These are phyloP conservation scores for Troilus luridus DNA, from an alignment of 2,888 invertebrate genomes.

Conservation along the genomic window DNA sequence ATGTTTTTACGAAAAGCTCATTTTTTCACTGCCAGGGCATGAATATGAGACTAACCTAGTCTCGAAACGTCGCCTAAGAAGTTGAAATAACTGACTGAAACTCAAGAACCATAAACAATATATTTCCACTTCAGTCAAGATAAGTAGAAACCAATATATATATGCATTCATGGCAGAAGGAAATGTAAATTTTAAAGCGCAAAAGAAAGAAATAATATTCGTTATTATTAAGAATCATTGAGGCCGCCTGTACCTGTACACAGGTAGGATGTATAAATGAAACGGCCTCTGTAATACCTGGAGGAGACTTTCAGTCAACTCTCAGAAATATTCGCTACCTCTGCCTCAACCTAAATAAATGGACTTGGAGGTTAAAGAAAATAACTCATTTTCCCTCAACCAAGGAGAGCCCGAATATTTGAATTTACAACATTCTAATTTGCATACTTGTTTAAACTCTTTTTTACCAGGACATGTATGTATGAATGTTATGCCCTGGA, in stretches of 20 bases:
- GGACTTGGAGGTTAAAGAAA: not conserved
- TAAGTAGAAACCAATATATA: no score
- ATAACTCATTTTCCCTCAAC: not conserved
- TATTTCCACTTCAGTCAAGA: no score
- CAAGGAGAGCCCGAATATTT: not conserved
- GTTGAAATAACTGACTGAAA: no score
- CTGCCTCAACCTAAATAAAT: not conserved
- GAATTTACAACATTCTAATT: slow-evolving; percentile 17
- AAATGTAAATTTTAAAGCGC: no score
- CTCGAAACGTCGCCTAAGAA: no score
- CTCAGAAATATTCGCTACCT: not conserved
- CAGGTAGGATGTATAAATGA: not conserved
- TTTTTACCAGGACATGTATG: not conserved
- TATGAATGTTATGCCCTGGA: not conserved
- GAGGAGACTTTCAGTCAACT: not conserved
- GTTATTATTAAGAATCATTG: not conserved
- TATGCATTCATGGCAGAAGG: no score
- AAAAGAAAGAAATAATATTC: not conserved
- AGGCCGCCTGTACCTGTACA: not conserved
- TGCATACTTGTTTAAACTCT: not conserved
- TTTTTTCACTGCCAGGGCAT: no score
- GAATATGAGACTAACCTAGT: no score
- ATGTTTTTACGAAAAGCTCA: no score
- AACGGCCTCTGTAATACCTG: not conserved
- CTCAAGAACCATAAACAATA: no score